phyloP scores from a whole-genome alignment of 2,888 invertebrate species.

The Hypomecis atomaria region DNA sequence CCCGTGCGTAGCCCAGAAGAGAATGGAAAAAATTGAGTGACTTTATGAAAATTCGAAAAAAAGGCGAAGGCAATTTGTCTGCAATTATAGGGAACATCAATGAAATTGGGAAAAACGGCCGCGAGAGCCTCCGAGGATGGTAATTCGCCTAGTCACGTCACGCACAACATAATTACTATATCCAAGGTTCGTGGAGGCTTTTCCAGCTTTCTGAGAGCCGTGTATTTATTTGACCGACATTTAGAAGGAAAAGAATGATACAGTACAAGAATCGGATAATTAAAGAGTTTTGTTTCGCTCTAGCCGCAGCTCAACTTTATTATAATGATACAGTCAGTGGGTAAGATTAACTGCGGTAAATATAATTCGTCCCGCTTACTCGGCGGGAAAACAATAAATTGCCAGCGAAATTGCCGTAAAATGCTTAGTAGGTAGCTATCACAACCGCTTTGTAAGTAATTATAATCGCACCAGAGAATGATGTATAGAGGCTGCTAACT shows the following conservation, averaged over 20 bases:
- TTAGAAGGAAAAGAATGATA: background rate
- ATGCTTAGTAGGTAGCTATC: slow-evolving; percentile 51
- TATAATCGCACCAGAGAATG: slow-evolving; percentile 39
- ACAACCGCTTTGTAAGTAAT: slow-evolving; percentile 49
- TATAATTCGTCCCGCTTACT: slow-evolving; percentile 39
- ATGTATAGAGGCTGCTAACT: slow-evolving; percentile 34
- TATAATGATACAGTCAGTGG: slow-evolving; percentile 38
- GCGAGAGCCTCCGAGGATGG: slow-evolving; percentile 39
- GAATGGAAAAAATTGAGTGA: slow-evolving; percentile 33
- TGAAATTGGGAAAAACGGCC: slow-evolving; percentile 49
- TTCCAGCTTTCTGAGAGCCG: slow-evolving; percentile 13
- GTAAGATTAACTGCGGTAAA: slow-evolving; percentile 34
- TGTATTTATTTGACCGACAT: background rate
- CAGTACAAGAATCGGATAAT: slow-evolving; percentile 6
- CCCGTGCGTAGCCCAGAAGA: slow-evolving; percentile 21
- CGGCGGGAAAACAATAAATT: slow-evolving; percentile 53
- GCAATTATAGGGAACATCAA: slow-evolving; percentile 45
- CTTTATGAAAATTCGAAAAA: slow-evolving; percentile 38
- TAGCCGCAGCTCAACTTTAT: slow-evolving; percentile 32
- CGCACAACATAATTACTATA: slow-evolving; percentile 28
- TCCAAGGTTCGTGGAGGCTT: slow-evolving; percentile 12
- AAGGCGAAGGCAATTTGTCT: slow-evolving; percentile 46
- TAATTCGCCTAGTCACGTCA: slow-evolving; percentile 39
- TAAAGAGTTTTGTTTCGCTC: slow-evolving; percentile 17
- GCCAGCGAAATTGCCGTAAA: slow-evolving; percentile 55